Conservation (phyloP, 2,888 invertebrate genomes). For the Acanthosepion lycidas region DNA sequence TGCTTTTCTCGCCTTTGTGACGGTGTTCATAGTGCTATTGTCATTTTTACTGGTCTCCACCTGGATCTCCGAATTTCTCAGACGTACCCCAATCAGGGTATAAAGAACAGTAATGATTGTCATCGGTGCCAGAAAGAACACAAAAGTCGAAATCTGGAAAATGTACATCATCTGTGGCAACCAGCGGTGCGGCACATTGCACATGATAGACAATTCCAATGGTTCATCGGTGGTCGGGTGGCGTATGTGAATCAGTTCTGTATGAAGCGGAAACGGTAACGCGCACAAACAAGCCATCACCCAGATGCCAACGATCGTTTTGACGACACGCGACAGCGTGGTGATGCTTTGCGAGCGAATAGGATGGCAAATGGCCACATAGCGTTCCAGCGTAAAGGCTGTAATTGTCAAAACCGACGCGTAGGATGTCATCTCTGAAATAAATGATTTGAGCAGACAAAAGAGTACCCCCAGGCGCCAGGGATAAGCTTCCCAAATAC, state of each 20-base stretch:
- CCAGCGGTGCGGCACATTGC: constrained; percentile 66
- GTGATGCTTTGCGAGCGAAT: constrained; percentile 88
- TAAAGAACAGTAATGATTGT: constrained; percentile 86
- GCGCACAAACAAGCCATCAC: constrained; percentile 84
- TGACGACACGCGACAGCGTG: constrained; percentile 85
- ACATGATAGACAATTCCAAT: constrained; percentile 65
- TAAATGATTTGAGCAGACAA: constrained; percentile 75
- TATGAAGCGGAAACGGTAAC: constrained; percentile 70
- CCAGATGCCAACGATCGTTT: constrained; percentile 87
- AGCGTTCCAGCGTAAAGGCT: constrained; percentile 90
- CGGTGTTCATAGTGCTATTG: constrained; percentile 50
- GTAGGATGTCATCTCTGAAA: constrained; percentile 82
- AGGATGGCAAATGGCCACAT: constrained; percentile 92
- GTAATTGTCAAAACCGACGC: constrained; percentile 93
- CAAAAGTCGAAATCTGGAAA: constrained; percentile 85
- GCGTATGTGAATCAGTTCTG: constrained; percentile 63
- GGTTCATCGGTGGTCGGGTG: constrained; percentile 59
- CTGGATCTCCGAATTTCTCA: constrained; percentile 59
- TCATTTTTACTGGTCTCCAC: constrained; percentile 53
- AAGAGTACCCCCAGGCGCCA: constrained; percentile 74
- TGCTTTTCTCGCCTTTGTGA: constrained; percentile 60
- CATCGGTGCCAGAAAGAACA: constrained; percentile 87
- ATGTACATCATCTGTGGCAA: constrained; percentile 74
- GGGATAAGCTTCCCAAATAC: constrained; percentile 76
- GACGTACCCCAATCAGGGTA: constrained; percentile 70